Percentiles rank a stretch among this genome's conserved stretches.
phyloP scores from a whole-genome alignment of 2,888 invertebrate genomes.

The Thalpophila matura region DNA sequence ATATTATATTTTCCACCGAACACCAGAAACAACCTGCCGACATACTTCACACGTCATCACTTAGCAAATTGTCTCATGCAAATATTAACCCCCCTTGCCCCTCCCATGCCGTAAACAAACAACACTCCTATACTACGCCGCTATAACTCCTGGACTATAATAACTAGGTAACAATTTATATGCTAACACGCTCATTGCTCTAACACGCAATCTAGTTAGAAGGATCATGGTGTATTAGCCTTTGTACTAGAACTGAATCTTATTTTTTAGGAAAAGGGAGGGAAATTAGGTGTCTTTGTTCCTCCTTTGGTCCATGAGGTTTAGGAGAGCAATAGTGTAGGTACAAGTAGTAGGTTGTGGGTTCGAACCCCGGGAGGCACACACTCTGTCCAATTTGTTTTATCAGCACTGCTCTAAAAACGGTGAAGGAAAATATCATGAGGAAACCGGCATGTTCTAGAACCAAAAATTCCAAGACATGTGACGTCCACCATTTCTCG shows the following conservation, averaged over 20 bases:
- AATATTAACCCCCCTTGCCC: conserved; percentile 50
- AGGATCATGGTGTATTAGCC: conserved; percentile 54
- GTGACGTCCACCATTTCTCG: no score
- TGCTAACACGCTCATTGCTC: conserved; percentile 68
- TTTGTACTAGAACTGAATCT: conserved; percentile 44
- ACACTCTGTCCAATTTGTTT: no score
- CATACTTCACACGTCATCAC: conserved; percentile 58
- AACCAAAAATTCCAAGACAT: no score
- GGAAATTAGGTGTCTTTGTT: not conserved
- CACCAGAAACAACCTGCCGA: not conserved
- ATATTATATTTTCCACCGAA: not conserved
- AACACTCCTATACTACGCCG: conserved; percentile 43
- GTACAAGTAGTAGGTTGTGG: no score
- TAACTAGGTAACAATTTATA: conserved; percentile 64
- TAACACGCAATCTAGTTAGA: conserved; percentile 68
- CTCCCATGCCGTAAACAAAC: conserved; percentile 46
- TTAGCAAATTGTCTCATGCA: conserved; percentile 71
- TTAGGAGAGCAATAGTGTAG: no score
- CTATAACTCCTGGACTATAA: conserved; percentile 39
- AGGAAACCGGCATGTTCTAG: no score
- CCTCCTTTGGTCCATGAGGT: no score
- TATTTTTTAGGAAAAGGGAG: not conserved
- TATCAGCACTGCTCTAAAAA: no score
- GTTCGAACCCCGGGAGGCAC: no score
- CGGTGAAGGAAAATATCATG: no score